Evolutionary conservation across 2,797 vertebrate species (phyloP).

Genomic region (Urocyon cinereoargenteus): DNA sequence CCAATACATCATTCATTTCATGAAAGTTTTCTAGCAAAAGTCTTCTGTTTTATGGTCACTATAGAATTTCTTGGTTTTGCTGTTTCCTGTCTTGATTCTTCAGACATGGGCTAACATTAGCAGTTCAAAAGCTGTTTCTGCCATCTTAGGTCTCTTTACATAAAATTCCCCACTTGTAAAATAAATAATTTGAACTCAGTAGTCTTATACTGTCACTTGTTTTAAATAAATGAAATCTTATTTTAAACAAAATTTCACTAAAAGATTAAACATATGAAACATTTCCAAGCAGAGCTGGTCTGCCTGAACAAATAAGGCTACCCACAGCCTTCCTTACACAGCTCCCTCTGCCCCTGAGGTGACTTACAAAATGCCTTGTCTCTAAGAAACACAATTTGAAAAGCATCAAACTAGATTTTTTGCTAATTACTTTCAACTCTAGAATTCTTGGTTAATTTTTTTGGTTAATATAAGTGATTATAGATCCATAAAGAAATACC

Average conservation of each 20-base stretch:
- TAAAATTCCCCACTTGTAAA: neutral
- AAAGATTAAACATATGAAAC: neutral
- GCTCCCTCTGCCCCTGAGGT: neutral
- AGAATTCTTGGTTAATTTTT: slow-evolving; percentile 19
- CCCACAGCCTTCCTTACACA: neutral
- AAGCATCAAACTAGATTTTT: neutral
- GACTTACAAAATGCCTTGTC: neutral
- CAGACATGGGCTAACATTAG: neutral
- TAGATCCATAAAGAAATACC: neutral
- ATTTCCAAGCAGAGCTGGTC: neutral
- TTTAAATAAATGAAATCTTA: slow-evolving; percentile 47
- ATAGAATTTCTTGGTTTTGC: neutral
- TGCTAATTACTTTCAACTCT: neutral
- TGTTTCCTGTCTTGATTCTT: neutral
- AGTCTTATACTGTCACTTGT: neutral
- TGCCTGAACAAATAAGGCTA: neutral
- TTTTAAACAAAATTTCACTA: slow-evolving; percentile 27
- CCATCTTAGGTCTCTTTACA: neutral
- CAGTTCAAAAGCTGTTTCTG: neutral
- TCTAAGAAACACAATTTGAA: slow-evolving; percentile 12
- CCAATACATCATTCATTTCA: neutral
- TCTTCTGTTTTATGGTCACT: neutral
- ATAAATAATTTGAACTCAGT: slow-evolving; percentile 14
- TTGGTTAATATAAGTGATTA: neutral
- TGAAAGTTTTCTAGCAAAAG: neutral